Percentiles rank a stretch among this genome's conserved stretches.
These are phyloP conservation scores for Chiloscyllium plagiosum DNA, from an alignment of 2,113 vertebrate species.

Conservation along the genomic window DNA sequence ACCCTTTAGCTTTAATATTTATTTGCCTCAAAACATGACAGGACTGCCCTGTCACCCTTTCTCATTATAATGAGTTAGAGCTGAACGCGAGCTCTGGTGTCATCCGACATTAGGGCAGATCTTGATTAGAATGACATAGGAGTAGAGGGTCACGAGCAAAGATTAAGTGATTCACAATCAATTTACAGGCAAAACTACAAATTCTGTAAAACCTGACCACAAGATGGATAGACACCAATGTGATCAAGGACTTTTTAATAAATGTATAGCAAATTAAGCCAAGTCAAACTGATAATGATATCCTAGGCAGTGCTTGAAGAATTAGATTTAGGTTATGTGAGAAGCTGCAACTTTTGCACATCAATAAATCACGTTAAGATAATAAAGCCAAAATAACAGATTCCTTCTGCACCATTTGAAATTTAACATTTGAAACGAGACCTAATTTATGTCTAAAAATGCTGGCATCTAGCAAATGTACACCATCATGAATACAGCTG, in stretches of 20 bases:
- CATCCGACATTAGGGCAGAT: background rate
- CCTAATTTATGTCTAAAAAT: background rate
- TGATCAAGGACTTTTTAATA: background rate
- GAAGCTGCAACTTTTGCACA: background rate
- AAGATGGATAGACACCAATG: background rate
- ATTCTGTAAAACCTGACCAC: background rate
- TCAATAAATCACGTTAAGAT: background rate
- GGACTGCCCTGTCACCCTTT: background rate
- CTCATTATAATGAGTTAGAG: background rate
- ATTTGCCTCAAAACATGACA: background rate
- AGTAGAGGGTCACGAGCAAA: background rate
- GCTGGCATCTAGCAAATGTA: background rate
- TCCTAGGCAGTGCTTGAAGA: background rate
- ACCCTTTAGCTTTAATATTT: background rate
- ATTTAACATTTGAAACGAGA: background rate
- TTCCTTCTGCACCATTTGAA: background rate
- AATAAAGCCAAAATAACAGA: background rate
- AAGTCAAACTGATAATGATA: background rate
- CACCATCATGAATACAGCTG: background rate
- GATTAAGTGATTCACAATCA: background rate
- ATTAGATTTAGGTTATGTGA: background rate
- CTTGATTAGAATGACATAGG: background rate
- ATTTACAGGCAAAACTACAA: background rate
- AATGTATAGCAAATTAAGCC: background rate
- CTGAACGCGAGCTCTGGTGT: background rate